A percentile compares a stretch with the other conserved stretches of the same genome.
phyloP scores from a whole-genome alignment of 2,797 vertebrate species.

The Philypnodon macrostomus region DNA sequence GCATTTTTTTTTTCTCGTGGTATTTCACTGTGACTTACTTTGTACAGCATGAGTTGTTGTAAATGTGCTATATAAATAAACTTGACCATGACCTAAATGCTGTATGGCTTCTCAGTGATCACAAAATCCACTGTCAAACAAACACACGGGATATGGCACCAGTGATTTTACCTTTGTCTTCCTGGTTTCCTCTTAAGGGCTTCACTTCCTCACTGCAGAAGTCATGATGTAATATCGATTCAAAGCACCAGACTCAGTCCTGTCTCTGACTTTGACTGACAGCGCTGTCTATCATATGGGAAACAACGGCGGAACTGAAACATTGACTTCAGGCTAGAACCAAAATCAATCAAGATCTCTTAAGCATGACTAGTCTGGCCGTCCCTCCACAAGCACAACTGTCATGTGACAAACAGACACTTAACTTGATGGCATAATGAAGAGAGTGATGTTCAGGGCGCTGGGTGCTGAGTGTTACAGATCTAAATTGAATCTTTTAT shows the following conservation, averaged over 20 bases:
- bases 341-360: slow-evolving; percentile 58
- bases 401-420: slow-evolving; percentile 44
- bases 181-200: slow-evolving; percentile 22
- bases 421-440: slow-evolving; percentile 38
- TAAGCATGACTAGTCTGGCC: slow-evolving; percentile 32
- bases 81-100: too few species aligned
- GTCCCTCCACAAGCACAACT: slow-evolving; percentile 29
- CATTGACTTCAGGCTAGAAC: slow-evolving; percentile 48
- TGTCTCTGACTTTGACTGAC: slow-evolving; percentile 53
- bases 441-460: slow-evolving; percentile 15
- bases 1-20: too few species aligned
- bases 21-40: too few species aligned
- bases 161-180: slow-evolving; percentile 26
- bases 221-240: slow-evolving; percentile 53
- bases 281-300: slow-evolving; percentile 15
- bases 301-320: slow-evolving; percentile 34
- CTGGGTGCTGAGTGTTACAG: not conserved
- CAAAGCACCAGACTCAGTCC: slow-evolving; percentile 22
- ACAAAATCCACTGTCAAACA: slow-evolving; percentile 3
- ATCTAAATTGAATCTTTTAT: not conserved
- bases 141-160: slow-evolving; percentile 9
- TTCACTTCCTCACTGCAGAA: slow-evolving; percentile 38
- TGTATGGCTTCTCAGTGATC: too few species aligned
- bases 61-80: too few species aligned
- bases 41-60: too few species aligned